These are phyloP conservation scores for Caenorhabditis sinica DNA, from an alignment of 2,888 invertebrate species.

Conservation along the genomic window DNA sequence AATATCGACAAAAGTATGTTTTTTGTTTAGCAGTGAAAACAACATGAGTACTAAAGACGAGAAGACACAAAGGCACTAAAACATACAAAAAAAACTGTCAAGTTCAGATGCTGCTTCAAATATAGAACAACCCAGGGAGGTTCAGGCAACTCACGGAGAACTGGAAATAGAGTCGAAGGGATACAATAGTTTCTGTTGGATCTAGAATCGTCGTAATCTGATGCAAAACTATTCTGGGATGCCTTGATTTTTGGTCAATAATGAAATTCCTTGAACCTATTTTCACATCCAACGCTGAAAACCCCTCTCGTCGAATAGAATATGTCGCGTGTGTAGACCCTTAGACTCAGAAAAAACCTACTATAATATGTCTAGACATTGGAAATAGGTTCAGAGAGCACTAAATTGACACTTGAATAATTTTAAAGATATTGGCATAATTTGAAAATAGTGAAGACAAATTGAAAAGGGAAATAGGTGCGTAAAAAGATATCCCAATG, in stretches of 20 bases:
- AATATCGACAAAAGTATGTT: neutral
- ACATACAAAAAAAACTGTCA: neutral
- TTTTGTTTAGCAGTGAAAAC: constrained; percentile 2
- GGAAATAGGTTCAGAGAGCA: neutral
- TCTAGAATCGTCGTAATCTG: no score
- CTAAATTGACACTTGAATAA: neutral
- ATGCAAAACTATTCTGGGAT: no score
- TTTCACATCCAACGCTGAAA: no score
- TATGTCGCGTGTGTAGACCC: neutral
- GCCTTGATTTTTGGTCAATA: no score
- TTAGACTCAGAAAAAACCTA: neutral
- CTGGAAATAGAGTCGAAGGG: no score
- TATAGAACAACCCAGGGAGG: neutral
- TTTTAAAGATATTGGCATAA: neutral
- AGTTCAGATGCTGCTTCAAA: neutral
- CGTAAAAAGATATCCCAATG: constrained; percentile 10
- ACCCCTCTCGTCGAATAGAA: neutral
- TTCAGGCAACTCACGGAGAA: no score
- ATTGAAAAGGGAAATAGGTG: neutral
- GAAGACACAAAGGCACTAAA: neutral
- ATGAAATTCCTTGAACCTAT: no score
- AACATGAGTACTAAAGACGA: neutral
- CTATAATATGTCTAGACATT: neutral
- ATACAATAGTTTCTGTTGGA: no score
- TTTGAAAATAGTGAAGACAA: neutral